A percentile compares a stretch with the other conserved stretches of the same genome.
These are phyloP conservation scores for Macquaria ambigua DNA, from an alignment of 2,113 vertebrate genomes.

Conservation along the genomic window DNA sequence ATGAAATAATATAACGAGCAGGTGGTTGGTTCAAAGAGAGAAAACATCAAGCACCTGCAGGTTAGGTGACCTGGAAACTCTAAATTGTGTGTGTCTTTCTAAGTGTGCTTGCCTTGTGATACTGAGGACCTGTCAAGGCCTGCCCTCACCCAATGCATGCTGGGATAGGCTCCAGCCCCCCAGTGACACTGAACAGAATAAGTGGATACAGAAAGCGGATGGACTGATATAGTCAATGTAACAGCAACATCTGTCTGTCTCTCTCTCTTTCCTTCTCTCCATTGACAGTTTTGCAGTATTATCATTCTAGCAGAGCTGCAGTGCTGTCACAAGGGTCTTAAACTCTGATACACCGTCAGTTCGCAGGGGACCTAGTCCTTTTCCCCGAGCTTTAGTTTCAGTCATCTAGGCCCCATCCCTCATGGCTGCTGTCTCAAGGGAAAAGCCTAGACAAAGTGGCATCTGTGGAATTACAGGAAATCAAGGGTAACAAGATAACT, in stretches of 20 bases:
- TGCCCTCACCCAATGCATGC: background rate
- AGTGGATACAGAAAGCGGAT: constrained; percentile 37
- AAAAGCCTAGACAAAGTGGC: constrained; percentile 54
- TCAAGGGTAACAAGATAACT: constrained; percentile 68
- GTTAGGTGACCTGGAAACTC: constrained; percentile 8
- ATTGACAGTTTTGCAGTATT: constrained; percentile 54
- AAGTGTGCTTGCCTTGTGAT: constrained; percentile 22
- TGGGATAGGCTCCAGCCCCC: constrained; percentile 16
- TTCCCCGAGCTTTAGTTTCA: constrained; percentile 45
- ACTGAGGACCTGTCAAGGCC: constrained; percentile 2
- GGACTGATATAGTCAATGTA: constrained; percentile 31
- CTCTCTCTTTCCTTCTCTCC: constrained; percentile 13
- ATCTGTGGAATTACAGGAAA: constrained; percentile 65
- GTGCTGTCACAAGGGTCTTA: constrained; percentile 57
- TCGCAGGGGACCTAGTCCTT: constrained; percentile 45
- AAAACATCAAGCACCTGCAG: background rate
- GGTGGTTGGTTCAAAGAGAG: background rate
- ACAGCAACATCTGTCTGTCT: constrained; percentile 28
- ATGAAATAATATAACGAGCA: background rate
- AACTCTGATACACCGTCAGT: constrained; percentile 39
- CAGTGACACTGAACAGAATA: constrained; percentile 38
- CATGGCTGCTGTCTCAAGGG: constrained; percentile 57
- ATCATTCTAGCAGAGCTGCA: constrained; percentile 47
- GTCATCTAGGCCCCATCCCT: constrained; percentile 53
- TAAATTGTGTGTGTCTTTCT: constrained; percentile 7